phyloP scores from a whole-genome alignment of 2,797 vertebrate species.

The Acanthis flammea region DNA sequence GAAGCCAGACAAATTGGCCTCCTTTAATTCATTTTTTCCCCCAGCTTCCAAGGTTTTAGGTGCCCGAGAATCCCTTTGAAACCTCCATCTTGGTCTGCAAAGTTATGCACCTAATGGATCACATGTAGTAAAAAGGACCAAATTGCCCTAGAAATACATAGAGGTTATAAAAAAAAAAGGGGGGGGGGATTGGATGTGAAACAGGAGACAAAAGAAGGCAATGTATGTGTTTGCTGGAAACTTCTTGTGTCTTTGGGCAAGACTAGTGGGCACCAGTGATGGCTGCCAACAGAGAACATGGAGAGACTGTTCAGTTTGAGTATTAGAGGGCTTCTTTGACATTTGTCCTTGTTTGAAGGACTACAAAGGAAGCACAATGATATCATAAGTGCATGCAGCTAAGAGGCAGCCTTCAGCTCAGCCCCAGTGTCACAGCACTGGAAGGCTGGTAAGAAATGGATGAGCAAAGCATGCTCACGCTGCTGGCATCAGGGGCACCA shows the following conservation, averaged over 20 bases:
- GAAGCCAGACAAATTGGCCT: background rate
- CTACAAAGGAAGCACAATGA: background rate
- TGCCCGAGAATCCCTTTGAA: background rate
- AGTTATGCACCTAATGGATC: background rate
- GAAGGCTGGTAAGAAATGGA: background rate
- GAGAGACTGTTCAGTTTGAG: background rate
- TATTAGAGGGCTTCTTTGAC: background rate
- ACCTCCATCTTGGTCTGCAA: background rate
- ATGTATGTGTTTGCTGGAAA: background rate
- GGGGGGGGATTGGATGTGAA: background rate
- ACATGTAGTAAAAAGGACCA: background rate
- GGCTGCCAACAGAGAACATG: background rate
- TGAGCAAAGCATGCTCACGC: rapidly evolving
- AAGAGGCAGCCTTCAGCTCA: background rate
- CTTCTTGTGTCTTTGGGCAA: background rate
- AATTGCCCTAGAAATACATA: background rate
- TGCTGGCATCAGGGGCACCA: background rate
- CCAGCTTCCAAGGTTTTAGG: background rate
- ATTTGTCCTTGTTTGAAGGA: background rate
- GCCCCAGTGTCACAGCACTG: background rate
- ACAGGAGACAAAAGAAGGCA: background rate
- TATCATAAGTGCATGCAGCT: background rate
- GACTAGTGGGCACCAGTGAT: background rate
- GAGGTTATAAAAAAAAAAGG: background rate
- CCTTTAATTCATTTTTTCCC: background rate